phyloP scores from a whole-genome alignment of 2,888 invertebrate genomes.

The Agrotis clavis region DNA sequence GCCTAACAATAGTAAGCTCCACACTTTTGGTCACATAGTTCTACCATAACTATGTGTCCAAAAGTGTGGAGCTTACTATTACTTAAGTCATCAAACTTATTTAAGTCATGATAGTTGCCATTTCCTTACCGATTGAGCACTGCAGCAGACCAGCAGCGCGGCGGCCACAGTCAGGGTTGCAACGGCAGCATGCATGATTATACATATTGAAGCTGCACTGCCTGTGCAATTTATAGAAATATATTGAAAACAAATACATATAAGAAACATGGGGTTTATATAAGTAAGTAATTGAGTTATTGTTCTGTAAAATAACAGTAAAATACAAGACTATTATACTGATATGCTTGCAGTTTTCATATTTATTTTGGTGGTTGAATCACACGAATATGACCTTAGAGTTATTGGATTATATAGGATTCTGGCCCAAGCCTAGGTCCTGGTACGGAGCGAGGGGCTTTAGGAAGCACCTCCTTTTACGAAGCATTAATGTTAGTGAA shows the following conservation, averaged over 20 bases:
- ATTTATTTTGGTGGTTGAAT: neutral
- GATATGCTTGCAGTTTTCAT: neutral
- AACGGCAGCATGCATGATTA: conserved; percentile 77
- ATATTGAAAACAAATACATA: conserved; percentile 5
- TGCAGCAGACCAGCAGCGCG: conserved; percentile 81
- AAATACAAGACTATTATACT: neutral
- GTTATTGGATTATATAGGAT: no score
- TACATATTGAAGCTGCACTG: conserved; percentile 49
- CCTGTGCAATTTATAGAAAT: neutral
- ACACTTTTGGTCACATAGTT: no score
- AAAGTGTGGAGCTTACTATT: no score
- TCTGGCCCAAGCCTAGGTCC: no score
- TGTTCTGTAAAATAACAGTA: neutral
- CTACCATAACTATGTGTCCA: no score
- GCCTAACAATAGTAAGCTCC: no score
- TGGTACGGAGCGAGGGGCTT: no score
- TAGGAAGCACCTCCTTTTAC: no score
- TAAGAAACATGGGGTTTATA: conserved; percentile 2
- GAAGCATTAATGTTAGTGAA: no score
- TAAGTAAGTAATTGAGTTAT: conserved; percentile 5
- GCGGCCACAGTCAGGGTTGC: conserved; percentile 79
- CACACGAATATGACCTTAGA: neutral
- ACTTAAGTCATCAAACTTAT: no score
- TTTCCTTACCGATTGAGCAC: conserved; percentile 79
- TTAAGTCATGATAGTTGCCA: no score